Percentiles rank a stretch among this genome's conserved stretches.
These are phyloP conservation scores for Brachionus paranguensis DNA, from an alignment of 1,140 invertebrate species.

Conservation along the genomic window DNA sequence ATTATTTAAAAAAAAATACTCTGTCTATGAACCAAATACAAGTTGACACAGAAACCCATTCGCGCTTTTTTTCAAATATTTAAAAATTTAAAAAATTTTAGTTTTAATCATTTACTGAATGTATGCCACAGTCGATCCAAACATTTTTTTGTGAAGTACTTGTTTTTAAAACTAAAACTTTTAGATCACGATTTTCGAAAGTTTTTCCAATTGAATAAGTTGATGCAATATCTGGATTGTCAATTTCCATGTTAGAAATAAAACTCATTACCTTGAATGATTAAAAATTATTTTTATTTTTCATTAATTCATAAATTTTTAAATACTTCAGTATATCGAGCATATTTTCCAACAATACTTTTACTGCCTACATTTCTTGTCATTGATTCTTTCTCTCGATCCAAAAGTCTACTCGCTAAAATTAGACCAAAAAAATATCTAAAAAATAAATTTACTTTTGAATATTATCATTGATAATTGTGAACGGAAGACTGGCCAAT, in stretches of 20 bases:
- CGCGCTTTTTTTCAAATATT: background rate
- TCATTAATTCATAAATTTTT: background rate
- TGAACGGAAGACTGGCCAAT: background rate
- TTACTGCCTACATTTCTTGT: background rate
- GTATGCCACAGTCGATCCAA: conserved; percentile 40
- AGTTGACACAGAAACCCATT: conserved; percentile 4
- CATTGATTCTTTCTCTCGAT: background rate
- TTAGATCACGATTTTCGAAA: background rate
- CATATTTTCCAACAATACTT: conserved; percentile 28
- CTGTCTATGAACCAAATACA: conserved; percentile 27
- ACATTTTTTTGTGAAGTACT: background rate
- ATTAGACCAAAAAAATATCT: background rate
- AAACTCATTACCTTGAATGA: background rate
- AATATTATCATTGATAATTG: conserved; percentile 2
- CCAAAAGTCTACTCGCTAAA: background rate
- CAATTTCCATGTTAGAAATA: background rate
- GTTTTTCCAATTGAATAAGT: background rate
- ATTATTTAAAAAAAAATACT: background rate
- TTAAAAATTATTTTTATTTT: background rate
- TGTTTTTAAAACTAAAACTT: conserved; percentile 1
- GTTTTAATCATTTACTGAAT: background rate
- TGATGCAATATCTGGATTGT: background rate
- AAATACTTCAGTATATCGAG: conserved; percentile 9
- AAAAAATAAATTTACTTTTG: conserved; percentile 7
- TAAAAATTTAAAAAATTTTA: background rate